Base-by-base conservation (phyloP, 2,888 invertebrate species). In the Apodemia mormo region DNA sequence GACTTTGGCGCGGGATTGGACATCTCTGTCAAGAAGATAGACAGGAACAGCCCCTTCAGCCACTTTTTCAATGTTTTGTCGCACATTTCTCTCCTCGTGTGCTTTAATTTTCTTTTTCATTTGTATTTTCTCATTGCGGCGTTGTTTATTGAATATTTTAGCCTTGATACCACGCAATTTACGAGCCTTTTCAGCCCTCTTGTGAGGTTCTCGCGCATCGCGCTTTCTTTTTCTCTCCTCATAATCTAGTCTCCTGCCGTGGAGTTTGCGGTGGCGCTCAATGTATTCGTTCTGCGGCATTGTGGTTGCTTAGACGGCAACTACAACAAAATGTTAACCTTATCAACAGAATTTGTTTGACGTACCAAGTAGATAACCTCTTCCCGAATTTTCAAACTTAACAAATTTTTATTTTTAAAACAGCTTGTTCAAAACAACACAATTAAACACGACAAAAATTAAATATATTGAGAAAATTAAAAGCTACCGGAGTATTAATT, bases 271-370 rank as follows among this genome's bases (percentile, higher is more conserved):
- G 89, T 99, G 98, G 75, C 99, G 96, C 82, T 99, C 99, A 93
- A 99, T 99, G 89, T 99, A 98, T 93, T 99, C 99, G 95, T 99
- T 99, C 95, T 99, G 99, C 85, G 99, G 99, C 99, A 98, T 98
- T 89, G 85, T 94, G 91, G 90, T 88, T 91, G 92, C 88, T 92
- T 88, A 86, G 81, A 85, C 93, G 90, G 90, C 90, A 89, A 92
- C 92, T 93, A 93, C 89, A 92, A 93, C 92, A 93, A 93, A 92
- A 91, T 85, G 80, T 81, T 81, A 76, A 84, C 79, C 80, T 81
- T 81, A 81, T 83, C 73, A 74, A 77, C 52, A 70, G 73, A 68
- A 71, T 70, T 71, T 70, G 43, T 69, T 71, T 70, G 67, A 40
- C 66, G 54, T 54, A 45, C 14, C 65, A 49, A 70, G 40, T 61